Conservation (phyloP, 2,888 invertebrate species). For the Schrankia costaestrigalis region DNA sequence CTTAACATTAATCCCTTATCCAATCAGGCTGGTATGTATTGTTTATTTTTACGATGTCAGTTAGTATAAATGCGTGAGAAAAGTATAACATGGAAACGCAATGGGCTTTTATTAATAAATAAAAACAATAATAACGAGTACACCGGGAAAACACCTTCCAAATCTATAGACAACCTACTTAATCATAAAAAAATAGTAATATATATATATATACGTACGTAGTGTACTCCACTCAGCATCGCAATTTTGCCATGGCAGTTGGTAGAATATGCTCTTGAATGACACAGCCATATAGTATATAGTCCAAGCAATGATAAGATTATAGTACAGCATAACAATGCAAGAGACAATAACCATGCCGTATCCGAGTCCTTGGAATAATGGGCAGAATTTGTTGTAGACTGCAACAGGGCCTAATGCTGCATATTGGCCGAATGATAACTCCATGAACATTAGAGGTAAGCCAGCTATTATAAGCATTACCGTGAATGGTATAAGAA, state of each 20-base stretch:
- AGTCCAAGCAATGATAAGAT: slow-evolving; percentile 89
- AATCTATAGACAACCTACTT: neutral
- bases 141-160: no score
- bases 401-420: slow-evolving; percentile 89
- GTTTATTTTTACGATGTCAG: no score
- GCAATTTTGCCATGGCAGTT: slow-evolving; percentile 87
- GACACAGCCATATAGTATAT: slow-evolving; percentile 85
- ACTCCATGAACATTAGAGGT: slow-evolving; percentile 91
- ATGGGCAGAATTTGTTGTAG: slow-evolving; percentile 89
- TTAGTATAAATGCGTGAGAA: no score
- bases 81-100: no score
- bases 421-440: slow-evolving; percentile 92
- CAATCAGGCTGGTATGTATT: no score
- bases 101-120: no score
- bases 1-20: no score
- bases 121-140: no score
- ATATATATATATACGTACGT: slow-evolving; percentile 64
- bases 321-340: slow-evolving; percentile 88
- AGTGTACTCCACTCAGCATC: slow-evolving; percentile 85
- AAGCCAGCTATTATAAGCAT: slow-evolving; percentile 90
- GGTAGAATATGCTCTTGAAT: slow-evolving; percentile 83
- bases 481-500: slow-evolving; percentile 90
- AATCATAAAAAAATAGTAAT: neutral
- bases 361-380: slow-evolving; percentile 87
- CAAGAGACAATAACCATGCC: slow-evolving; percentile 89